These are phyloP conservation scores for Leucopternis melanops DNA, from an alignment of 2,113 vertebrate species.

Conservation along the genomic window DNA sequence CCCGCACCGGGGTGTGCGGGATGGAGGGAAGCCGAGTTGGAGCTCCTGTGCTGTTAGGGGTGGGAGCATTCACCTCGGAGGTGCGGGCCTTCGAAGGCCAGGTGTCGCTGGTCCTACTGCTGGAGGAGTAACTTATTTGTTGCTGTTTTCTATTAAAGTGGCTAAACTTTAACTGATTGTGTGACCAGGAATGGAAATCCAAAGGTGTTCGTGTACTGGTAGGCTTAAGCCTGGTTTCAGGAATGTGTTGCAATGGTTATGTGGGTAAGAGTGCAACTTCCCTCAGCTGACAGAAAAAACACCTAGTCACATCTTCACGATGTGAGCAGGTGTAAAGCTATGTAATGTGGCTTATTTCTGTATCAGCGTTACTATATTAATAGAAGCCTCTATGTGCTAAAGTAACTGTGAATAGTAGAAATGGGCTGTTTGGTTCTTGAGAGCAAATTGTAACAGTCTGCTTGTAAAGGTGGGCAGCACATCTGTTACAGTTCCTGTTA, in stretches of 20 bases:
- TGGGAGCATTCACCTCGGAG: background rate
- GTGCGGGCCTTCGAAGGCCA: background rate
- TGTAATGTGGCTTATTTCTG: background rate
- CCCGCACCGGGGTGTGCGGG: fast-evolving
- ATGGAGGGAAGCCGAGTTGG: fast-evolving
- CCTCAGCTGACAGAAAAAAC: background rate
- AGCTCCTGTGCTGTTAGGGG: fast-evolving
- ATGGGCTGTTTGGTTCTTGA: background rate
- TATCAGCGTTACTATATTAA: background rate
- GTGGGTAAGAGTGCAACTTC: background rate
- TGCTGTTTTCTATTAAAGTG: background rate
- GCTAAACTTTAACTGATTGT: background rate
- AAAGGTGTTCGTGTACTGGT: fast-evolving
- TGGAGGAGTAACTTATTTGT: background rate
- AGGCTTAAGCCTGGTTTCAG: background rate
- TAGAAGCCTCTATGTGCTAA: background rate
- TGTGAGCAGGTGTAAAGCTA: background rate
- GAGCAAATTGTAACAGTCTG: background rate
- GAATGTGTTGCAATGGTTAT: background rate
- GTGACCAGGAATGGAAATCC: background rate
- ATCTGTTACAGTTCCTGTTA: background rate
- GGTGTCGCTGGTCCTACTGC: too few relatives aligned
- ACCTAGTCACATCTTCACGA: fast-evolving
- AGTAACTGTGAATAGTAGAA: background rate
- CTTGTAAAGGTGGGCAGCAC: background rate